phyloP scores from a whole-genome alignment of 2,888 invertebrate genomes.

The Synergus japonicus region DNA sequence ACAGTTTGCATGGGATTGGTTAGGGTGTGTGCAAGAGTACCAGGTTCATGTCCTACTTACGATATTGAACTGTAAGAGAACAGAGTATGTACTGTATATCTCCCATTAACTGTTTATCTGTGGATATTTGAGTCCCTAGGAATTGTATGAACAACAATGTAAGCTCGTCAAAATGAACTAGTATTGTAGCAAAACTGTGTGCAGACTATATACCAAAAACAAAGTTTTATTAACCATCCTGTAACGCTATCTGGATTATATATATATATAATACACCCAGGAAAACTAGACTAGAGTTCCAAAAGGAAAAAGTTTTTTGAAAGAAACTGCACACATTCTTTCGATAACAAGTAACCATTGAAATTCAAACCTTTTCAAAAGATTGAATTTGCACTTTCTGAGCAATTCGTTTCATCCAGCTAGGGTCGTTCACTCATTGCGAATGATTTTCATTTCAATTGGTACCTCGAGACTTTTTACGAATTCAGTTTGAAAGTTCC shows the following conservation, averaged over 20 bases:
- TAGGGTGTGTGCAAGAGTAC: slow-evolving; percentile 47
- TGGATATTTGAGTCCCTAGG: slow-evolving; percentile 1
- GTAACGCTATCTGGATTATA: slow-evolving; percentile 1
- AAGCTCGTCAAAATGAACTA: slow-evolving; percentile 1
- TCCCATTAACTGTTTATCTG: not conserved
- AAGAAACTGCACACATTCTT: not conserved
- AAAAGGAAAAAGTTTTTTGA: not conserved
- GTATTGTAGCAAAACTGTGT: not conserved
- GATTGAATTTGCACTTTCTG: not conserved
- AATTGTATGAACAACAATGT: slow-evolving; percentile 2
- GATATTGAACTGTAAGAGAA: slow-evolving; percentile 65
- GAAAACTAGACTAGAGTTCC: not conserved
- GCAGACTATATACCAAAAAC: not conserved
- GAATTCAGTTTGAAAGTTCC: not conserved
- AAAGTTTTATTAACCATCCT: not conserved
- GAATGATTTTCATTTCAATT: slow-evolving; percentile 13
- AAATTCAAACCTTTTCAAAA: not conserved
- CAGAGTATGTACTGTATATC: not conserved
- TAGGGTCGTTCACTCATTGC: not conserved
- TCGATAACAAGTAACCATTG: not conserved
- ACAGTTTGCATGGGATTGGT: slow-evolving; percentile 25
- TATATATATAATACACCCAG: no score
- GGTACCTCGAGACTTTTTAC: not conserved
- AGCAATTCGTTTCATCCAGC: not conserved
- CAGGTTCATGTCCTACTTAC: slow-evolving; percentile 72